Base-by-base conservation (phyloP, 2,797 vertebrate genomes). In the Alca torda region DNA sequence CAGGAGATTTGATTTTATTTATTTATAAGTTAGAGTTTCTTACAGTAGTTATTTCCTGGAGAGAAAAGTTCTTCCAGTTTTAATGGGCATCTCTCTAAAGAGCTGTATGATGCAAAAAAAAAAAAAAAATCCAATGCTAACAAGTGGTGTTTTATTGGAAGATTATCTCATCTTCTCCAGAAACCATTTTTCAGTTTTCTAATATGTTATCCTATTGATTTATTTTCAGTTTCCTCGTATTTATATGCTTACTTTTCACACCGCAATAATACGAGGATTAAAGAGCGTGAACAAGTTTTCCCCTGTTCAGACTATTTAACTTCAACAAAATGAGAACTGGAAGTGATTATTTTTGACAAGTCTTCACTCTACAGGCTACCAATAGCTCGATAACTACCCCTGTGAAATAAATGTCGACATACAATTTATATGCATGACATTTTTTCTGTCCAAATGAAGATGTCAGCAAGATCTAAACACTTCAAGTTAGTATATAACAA, bases 301-400 rank as follows among this genome's bases (percentile, higher is more conserved):
- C 31, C 31, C 31, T 65, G 20, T 75, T 94, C 80, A 82, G 74
- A 54, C 80, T 86, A 63, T 84, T 95, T 94, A 95, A 81, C 57
- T 91, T 78, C 50, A 78, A 67, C 51, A 56, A 80, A 95, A 93
- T 73, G 70, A 86, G 65, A 84, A 64, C 37, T 84, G 50, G 33
- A 93, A 94, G 50, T 84, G 63, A 96, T 94, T 84, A 65, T 86
- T 94, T 95, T 90, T 92, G 88, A 61, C 57, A 91, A 54, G 74
- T 23, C 80, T 94, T 90, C 15, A 8, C 74, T 86, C 74, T 50
- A 21, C 77, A 81, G 77, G 61, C 33, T 95, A 91, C 80, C 73
- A 84, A 75, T 23, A 88, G 54, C 83, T 65, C 39, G 81, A 30
- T 82, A 93, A 87, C 65, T 54, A 64, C 30, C 20, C 33, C 18